phyloP scores from a whole-genome alignment of 2,797 vertebrate species.

The Sebastes oblongus region DNA sequence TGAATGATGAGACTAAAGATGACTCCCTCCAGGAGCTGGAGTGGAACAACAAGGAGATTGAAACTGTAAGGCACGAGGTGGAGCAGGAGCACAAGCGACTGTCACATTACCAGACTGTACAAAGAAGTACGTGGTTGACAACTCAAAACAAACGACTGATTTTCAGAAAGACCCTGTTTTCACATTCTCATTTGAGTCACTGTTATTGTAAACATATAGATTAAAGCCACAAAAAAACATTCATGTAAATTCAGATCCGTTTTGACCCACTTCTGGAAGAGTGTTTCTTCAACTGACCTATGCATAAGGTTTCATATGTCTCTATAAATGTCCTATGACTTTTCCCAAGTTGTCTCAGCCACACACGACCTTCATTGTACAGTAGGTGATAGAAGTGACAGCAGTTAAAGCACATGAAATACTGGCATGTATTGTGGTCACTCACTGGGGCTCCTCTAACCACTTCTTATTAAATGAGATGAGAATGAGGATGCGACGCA shows the following conservation, averaged over 20 bases:
- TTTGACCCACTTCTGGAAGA: background rate
- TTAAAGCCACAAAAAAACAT: background rate
- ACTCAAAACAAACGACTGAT: conserved; percentile 79
- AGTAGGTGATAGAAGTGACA: conserved; percentile 8
- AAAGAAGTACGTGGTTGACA: conserved; percentile 80
- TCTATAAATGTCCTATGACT: background rate
- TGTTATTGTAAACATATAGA: background rate
- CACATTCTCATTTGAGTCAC: background rate
- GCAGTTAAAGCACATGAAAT: conserved; percentile 18
- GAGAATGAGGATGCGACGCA: background rate
- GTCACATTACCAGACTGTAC: conserved; percentile 65
- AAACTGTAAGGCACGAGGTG: conserved; percentile 79
- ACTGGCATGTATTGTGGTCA: background rate
- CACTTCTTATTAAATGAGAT: background rate
- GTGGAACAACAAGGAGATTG: conserved; percentile 81
- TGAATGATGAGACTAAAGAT: conserved; percentile 38
- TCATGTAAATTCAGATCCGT: background rate
- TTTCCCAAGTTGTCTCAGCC: background rate
- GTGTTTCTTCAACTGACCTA: background rate
- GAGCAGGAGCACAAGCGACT: conserved; percentile 80
- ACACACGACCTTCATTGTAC: background rate
- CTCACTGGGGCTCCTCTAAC: background rate
- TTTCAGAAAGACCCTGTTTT: conserved; percentile 81
- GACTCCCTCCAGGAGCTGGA: conserved; percentile 76
- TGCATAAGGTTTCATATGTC: background rate